Evolutionary conservation across 2,888 invertebrate species (phyloP).

Genomic region (Aromia moschata): DNA sequence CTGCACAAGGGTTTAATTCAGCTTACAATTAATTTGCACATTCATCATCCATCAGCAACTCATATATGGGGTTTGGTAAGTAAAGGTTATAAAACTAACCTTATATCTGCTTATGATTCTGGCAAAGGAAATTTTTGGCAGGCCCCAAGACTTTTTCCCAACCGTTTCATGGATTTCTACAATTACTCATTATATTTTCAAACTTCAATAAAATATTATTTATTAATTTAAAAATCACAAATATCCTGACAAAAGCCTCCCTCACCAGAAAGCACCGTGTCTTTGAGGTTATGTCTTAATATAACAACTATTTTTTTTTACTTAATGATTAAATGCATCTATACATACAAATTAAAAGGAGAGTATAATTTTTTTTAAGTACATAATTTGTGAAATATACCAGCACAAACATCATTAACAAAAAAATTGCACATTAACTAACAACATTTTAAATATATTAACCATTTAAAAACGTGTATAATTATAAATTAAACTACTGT

Average conservation of each 20-base stretch:
- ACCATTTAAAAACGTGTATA: slow-evolving; percentile 40
- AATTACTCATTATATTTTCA: too few relatives aligned
- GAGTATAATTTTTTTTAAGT: slow-evolving; percentile 28
- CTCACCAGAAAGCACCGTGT: not conserved
- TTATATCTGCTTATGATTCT: too few relatives aligned
- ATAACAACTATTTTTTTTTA: not conserved
- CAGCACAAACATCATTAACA: slow-evolving; percentile 27
- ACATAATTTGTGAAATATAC: slow-evolving; percentile 31
- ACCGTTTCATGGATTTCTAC: too few relatives aligned
- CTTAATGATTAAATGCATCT: slow-evolving; percentile 22
- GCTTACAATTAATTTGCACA: too few relatives aligned
- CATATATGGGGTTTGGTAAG: too few relatives aligned
- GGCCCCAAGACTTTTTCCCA: too few relatives aligned
- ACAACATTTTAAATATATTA: slow-evolving; percentile 32
- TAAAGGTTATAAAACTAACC: slow-evolving; percentile 22
- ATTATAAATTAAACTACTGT: slow-evolving; percentile 47
- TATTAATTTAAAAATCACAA: too few relatives aligned
- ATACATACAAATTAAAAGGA: slow-evolving; percentile 20
- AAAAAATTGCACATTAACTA: slow-evolving; percentile 42
- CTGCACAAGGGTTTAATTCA: too few relatives aligned
- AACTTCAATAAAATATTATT: too few relatives aligned
- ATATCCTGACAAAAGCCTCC: not conserved
- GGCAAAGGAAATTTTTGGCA: too few relatives aligned
- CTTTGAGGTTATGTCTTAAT: slow-evolving; percentile 16
- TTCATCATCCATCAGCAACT: too few relatives aligned